A percentile compares a stretch with the other conserved stretches of the same genome.
phyloP scores from a whole-genome alignment of 2,113 vertebrate genomes.

The Oryzias melastigma region DNA sequence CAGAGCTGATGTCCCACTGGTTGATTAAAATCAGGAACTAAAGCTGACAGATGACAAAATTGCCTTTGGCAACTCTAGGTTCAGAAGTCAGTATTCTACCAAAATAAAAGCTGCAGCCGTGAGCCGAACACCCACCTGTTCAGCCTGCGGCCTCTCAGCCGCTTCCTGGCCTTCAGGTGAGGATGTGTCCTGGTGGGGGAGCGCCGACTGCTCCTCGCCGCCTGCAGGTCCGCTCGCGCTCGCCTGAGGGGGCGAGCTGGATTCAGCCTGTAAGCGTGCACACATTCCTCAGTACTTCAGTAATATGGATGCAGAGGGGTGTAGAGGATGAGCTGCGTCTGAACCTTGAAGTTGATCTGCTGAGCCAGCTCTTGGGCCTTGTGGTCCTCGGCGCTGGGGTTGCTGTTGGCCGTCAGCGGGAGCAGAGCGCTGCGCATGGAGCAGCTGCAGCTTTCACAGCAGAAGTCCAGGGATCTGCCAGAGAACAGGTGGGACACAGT shows the following conservation, averaged over 20 bases:
- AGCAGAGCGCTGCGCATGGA: constrained; percentile 87
- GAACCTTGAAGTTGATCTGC: constrained; percentile 97
- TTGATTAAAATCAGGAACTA: background rate
- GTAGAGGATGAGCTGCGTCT: background rate
- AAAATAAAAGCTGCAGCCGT: background rate
- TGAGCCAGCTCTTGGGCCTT: constrained; percentile 89
- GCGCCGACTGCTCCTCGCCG: constrained; percentile 14
- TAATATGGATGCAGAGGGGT: too few relatives aligned
- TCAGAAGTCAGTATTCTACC: too few relatives aligned
- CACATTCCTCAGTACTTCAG: background rate
- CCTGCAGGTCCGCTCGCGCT: constrained; percentile 41
- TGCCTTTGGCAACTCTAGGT: background rate
- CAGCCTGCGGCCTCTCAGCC: constrained; percentile 24
- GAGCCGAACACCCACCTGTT: constrained; percentile 59
- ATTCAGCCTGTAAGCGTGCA: constrained; percentile 65
- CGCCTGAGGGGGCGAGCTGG: constrained; percentile 53
- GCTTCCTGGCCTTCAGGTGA: constrained; percentile 21
- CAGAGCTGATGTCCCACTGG: background rate
- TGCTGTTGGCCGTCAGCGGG: constrained; percentile 82
- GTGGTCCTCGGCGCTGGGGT: constrained; percentile 83
- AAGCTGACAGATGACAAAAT: background rate
- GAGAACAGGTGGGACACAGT: background rate
- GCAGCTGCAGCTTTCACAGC: constrained; percentile 88
- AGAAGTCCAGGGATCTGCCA: constrained; percentile 92
- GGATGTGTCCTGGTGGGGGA: constrained; percentile 23